A percentile compares a stretch with the other conserved stretches of the same genome.
phyloP scores from a whole-genome alignment of 2,888 invertebrate species.

The Xiphydria camelus region DNA sequence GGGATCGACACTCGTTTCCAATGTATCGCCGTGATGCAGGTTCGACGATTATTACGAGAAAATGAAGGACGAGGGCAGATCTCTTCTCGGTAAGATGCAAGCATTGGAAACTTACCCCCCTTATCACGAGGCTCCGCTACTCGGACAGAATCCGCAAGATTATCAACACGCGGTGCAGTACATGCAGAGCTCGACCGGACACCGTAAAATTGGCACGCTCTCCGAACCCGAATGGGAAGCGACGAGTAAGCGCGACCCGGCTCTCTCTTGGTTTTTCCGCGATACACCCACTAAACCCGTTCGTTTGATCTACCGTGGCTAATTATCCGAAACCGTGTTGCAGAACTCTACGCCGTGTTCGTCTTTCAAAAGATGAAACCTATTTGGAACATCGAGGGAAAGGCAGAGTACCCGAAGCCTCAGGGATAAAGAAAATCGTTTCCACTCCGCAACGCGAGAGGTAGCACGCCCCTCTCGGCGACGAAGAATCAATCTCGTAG shows the following conservation, averaged over 20 bases:
- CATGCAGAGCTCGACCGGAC: constrained; percentile 54
- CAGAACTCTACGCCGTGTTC: constrained; percentile 82
- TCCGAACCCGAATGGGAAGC: constrained; percentile 93
- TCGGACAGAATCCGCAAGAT: constrained; percentile 66
- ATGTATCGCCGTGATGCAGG: constrained; percentile 38
- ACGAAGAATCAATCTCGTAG: not conserved
- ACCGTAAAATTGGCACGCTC: constrained; percentile 73
- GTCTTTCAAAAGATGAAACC: constrained; percentile 79
- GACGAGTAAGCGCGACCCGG: constrained; percentile 79
- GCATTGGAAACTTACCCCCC: constrained; percentile 84
- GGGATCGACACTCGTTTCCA: constrained; percentile 55
- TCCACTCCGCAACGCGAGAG: too few species aligned
- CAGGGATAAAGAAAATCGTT: too few species aligned
- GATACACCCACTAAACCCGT: not conserved
- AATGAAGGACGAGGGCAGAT: constrained; percentile 63
- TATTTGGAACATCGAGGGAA: constrained; percentile 67
- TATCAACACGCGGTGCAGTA: constrained; percentile 74
- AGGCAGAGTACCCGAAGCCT: constrained; percentile 60
- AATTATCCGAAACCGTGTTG: too few species aligned
- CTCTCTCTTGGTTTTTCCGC: not conserved
- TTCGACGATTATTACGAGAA: constrained; percentile 82
- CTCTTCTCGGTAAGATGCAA: constrained; percentile 75
- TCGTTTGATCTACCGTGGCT: not conserved
- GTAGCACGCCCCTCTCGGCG: too few species aligned
- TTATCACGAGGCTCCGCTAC: constrained; percentile 59